Conservation (phyloP, 2,888 invertebrate species). For the Hyposoter dolosus region DNA sequence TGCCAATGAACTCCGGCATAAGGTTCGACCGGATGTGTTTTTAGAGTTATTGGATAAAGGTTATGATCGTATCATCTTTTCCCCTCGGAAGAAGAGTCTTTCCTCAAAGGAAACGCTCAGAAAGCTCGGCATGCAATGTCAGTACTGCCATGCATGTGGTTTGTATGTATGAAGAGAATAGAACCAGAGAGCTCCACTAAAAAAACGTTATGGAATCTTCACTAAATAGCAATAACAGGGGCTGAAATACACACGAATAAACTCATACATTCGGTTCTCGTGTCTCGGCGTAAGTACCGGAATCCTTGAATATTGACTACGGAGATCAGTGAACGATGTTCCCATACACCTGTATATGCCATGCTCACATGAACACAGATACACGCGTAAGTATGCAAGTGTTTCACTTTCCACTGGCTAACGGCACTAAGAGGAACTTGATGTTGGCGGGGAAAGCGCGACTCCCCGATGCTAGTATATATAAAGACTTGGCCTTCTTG, state of each 20-base stretch:
- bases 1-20: background rate
- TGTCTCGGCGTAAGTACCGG: conserved; percentile 15
- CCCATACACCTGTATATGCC: conserved; percentile 19
- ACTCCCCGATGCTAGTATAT: conserved; percentile 76
- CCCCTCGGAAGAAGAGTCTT: background rate
- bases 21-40: background rate
- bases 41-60: background rate
- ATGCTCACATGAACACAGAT: conserved; percentile 51
- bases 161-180: background rate
- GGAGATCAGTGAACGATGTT: conserved; percentile 51
- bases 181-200: background rate
- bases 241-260: conserved; percentile 40
- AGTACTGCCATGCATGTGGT: background rate
- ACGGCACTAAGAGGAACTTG: conserved; percentile 73
- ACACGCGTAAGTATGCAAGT: conserved; percentile 69
- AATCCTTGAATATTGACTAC: conserved; percentile 31
- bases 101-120: background rate
- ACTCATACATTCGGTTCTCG: conserved; percentile 25
- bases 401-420: conserved; percentile 83
- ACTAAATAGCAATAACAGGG: conserved; percentile 53
- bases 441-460: conserved; percentile 81
- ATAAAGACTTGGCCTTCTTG: conserved; percentile 81
- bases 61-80: conserved; percentile 2
- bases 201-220: conserved; percentile 35
- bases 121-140: conserved; percentile 7